Base-by-base conservation (phyloP, 1,140 invertebrate genomes). In the Zaprionus camerounensis region DNA sequence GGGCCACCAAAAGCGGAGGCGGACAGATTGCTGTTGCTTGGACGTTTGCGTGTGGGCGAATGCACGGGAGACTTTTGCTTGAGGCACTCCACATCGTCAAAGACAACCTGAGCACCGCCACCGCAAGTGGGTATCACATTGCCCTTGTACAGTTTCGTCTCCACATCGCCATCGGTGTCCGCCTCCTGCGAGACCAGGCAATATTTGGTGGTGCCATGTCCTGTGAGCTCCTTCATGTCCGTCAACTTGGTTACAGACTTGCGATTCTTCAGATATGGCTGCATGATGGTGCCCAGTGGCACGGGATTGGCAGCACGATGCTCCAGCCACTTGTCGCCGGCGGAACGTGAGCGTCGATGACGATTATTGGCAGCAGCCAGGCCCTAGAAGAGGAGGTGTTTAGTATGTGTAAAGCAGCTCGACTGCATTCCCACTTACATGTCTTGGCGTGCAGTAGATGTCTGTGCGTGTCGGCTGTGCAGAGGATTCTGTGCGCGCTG, bases 41-140 rank as follows among this genome's bases (percentile, higher is more conserved):
- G 87, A 13, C 92, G 80, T 65, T 93, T 93, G 1, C 92, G 82
- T 1, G 88, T 83, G 2, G 92, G 92, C 17, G 92, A 92, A 59
- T 81, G 78, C 6, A 92, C 94, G 4, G 98, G 98, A 0, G 97
- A 98, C 76, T 95, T 94, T 92, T 99, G 98, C 81, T 96, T 96
- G 5, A 99, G 92, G 76, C 96, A 96, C 93, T 99, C 99, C 2
- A 99, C 96, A 93, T 99, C 99, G 80, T 97, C 97, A 83, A 99
- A 99, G 26, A 99, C 96, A 0, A 99, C 98, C 91, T 99, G 97
- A 2, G 97, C 97, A 1, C 99, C 99, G 9, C 99, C 98, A 15
- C 96, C 97, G 70, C 96, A 96, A 1, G 98, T 99, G 12, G 97
- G 97, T 15, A 99, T 94, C 31, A 99, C 96, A 93, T 99, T 97